Evolutionary conservation across 2,888 invertebrate genomes (phyloP).

Genomic region (Nymphalis urticae): DNA sequence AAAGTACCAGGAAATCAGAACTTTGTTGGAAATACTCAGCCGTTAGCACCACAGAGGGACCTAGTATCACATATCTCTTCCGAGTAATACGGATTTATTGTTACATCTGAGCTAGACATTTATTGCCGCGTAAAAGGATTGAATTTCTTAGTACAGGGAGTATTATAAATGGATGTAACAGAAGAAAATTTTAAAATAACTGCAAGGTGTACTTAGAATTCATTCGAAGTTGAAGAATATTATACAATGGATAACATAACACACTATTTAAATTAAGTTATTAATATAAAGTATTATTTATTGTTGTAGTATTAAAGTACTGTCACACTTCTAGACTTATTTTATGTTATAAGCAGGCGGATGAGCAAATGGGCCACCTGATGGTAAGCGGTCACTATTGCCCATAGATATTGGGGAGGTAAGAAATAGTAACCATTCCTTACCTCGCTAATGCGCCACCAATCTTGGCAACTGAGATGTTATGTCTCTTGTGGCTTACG

Average conservation of each 20-base stretch:
- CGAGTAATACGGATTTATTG: slow-evolving; percentile 34
- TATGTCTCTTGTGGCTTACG: too few relatives aligned
- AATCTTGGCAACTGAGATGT: too few relatives aligned
- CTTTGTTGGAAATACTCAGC: slow-evolving; percentile 10
- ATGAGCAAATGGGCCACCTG: too few relatives aligned
- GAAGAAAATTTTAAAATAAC: background rate
- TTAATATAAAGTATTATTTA: background rate
- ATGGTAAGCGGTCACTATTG: too few relatives aligned
- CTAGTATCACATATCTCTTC: slow-evolving; percentile 26
- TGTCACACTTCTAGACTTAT: too few relatives aligned
- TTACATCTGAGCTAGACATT: slow-evolving; percentile 29
- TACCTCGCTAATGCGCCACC: too few relatives aligned
- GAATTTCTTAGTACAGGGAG: slow-evolving; percentile 20
- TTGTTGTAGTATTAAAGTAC: too few relatives aligned
- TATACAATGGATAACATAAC: too few relatives aligned
- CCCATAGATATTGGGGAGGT: too few relatives aligned
- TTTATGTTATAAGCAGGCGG: too few relatives aligned
- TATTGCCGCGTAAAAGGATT: slow-evolving; percentile 32
- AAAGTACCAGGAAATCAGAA: slow-evolving; percentile 15
- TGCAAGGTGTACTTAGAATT: background rate
- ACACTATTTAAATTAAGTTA: background rate
- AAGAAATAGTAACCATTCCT: too few relatives aligned
- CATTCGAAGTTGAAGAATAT: background rate
- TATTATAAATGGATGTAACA: slow-evolving; percentile 2
- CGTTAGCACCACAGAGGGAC: slow-evolving; percentile 12